Base-by-base conservation (phyloP, 2,888 invertebrate genomes). In the Andrena fulva region DNA sequence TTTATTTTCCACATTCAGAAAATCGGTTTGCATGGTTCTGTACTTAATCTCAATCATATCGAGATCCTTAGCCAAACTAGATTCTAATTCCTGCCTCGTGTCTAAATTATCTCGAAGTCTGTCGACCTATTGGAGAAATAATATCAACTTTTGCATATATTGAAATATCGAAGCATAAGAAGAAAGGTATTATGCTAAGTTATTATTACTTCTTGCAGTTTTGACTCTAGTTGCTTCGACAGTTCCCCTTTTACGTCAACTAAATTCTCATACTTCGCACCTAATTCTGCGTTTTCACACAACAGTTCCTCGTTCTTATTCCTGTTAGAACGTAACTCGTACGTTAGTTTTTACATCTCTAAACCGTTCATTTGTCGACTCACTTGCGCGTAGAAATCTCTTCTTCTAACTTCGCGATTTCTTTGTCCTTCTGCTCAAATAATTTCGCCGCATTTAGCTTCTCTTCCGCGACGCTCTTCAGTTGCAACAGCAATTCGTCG, bases 331-430 rank as follows among this genome's bases (percentile, higher is more conserved):
- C 27, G 35, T 3, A 54, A 62, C 72, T 42, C 3, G 59, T 7
- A 7, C 10, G 35, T 62, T 63, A 50, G 16, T 10, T 48, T 66
- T 20, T 50, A 52, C 56, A 50, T 31, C 35, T 12, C 50, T 59
- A 54, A 59, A n/a, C n/a, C 12, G 52, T 62, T 31, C 20, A 35
- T 8, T 27, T 24, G 10, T n/a, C 62, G 73, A 76, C 64, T 72
- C 7, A 87, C 87, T 80, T 82, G 35, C 54, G 66, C 29, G 35
- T 33, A 10, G 27, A 16, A 24, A 84, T 62, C 42, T 87, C 72
- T 20, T 77, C 54, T 42, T 75, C 64, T 2, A 85, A n/a, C 12
- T 80, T 64, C 1, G 33, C 62, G 2, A 82, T 64, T 50, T 42
- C 33, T 3, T 27, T 10, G 6, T 82, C 75, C 42, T 75, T 86